Evolutionary conservation across 1,140 invertebrate genomes (phyloP), one percentile per base, ranked within the genome.

Genomic region (Heliothis virescens): DNA sequence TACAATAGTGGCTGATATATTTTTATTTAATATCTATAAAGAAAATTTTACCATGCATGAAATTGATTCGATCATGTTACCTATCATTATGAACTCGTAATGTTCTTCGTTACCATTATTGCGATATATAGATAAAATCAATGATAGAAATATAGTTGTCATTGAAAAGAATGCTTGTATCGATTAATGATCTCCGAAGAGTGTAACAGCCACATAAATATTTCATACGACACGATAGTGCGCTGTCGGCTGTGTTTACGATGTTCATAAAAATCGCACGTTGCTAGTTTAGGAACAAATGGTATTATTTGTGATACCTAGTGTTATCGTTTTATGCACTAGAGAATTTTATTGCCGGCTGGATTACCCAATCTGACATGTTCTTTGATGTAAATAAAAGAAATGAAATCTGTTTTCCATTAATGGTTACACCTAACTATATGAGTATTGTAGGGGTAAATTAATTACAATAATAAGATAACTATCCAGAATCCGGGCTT

Each of bases 141-240:
- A 41, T 41, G 34, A 41, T 9, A 41, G 5, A 21, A 26, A 60
- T 60, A 29, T 29, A 29, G 1, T 13, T 60, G 63, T 65, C 18
- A 65, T 63, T 63, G 48, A 76, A 63, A 48, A 5, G 65, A 62
- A 55, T 65, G 74, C 50, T 79, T 55, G 26, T 84, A 81, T 89
- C 88, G 83, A 88, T 90, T 88, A 86, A 87, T 83, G 69, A 62
- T 78, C 59, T 79, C 79, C 80, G 79, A 83, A 89, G 83, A 81
- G 80, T 86, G 84, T 82, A 85, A 85, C 84, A 79, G 85, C 67
- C 80, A 82, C 85, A 86, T 89, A 87, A 91, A 89, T 87, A 85
- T 90, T 87, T 88, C 85, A 89, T 89, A 83, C 81, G 84, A 90
- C 86, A 87, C 83, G 86, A 89, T 90, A 91, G 88, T 88, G 53